A percentile compares a stretch with the other conserved stretches of the same genome.
Evolutionary conservation across 2,113 vertebrate genomes (phyloP).

Genomic region (Forbesichthys agassizii): DNA sequence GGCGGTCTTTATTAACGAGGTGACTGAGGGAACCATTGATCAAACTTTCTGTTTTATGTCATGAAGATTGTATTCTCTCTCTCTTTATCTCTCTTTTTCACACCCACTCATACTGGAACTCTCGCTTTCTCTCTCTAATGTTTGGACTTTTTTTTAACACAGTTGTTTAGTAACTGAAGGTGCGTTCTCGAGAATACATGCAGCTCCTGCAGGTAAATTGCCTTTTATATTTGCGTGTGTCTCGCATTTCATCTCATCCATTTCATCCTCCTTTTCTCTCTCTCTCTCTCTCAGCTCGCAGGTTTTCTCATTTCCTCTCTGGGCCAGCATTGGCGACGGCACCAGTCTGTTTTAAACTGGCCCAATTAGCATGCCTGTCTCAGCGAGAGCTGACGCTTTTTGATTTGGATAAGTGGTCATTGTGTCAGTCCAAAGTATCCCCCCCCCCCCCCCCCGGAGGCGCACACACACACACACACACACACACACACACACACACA

Average conservation of each 20-base stretch:
- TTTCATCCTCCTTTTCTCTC: neutral
- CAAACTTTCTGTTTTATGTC: slow-evolving; percentile 76
- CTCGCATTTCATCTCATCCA: neutral
- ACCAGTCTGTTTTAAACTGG: slow-evolving; percentile 16
- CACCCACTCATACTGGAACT: neutral
- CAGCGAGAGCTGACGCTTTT: slow-evolving; percentile 39
- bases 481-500: neutral
- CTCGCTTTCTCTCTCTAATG: slow-evolving; percentile 5
- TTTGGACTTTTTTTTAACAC: slow-evolving; percentile 20
- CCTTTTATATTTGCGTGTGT: neutral
- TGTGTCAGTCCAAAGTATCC: slow-evolving; percentile 37
- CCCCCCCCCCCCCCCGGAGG: neutral
- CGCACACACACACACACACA: too few relatives aligned
- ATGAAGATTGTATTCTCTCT: slow-evolving; percentile 44
- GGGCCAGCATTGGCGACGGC: too few relatives aligned
- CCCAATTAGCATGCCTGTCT: slow-evolving; percentile 58
- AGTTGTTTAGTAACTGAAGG: slow-evolving; percentile 33
- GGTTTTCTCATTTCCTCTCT: neutral
- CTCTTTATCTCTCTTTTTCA: slow-evolving; percentile 36
- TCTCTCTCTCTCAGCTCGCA: slow-evolving; percentile 3
- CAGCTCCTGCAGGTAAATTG: neutral
- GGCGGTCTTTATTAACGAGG: slow-evolving; percentile 77
- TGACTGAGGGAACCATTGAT: slow-evolving; percentile 75
- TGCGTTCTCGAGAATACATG: neutral
- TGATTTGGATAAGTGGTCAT: slow-evolving; percentile 40